Base-by-base conservation (phyloP, 2,888 invertebrate species). In the Apodemia zela region DNA sequence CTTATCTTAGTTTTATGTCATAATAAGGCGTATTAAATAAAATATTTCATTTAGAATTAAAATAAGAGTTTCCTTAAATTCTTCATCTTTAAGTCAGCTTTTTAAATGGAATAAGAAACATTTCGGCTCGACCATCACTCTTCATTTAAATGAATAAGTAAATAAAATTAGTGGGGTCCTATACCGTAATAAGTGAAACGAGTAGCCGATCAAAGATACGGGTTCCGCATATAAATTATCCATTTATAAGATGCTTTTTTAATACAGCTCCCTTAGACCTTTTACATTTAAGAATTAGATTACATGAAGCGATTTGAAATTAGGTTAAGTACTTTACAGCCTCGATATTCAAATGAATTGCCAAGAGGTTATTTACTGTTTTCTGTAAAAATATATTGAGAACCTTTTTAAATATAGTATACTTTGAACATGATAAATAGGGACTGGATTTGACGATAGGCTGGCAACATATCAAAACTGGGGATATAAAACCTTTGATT, bases 91-190 rank as follows among this genome's bases (percentile, higher is more conserved):
- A 75, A 49, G 18, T 51, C 21, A 51, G 8, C 51, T 21, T 51
- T 51, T 51, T 51, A 51, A 38, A 38, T 6, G 38, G 38, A 84
- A 81, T 78, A 81, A 78, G 77, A 76, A 80, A 79, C 82, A 81
- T 81, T 85, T 79, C 77, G 73, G 73, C 73, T 75, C 74, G 75
- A 75, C 82, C 80, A 84, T 85, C 73, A 75, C 83, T 86, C 87
- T 87, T 82, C 83, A 85, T 87, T 88, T 86, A 87, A 85, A 87
- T 88, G 87, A 88, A 89, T 89, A 85, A 89, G 82, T 89, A 87
- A 88, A 87, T 85, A 87, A 85, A 87, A 89, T 89, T 89, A 89
- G 89, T 86, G 81, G 79, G 80, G 79, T 79, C 84, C 85, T 81
- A 87, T 87, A 85, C 85, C 81, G 82, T 76, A 85, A 87, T 89